Evolutionary conservation across 2,113 vertebrate genomes (phyloP).

Genomic region (Prunella fulvescens): DNA sequence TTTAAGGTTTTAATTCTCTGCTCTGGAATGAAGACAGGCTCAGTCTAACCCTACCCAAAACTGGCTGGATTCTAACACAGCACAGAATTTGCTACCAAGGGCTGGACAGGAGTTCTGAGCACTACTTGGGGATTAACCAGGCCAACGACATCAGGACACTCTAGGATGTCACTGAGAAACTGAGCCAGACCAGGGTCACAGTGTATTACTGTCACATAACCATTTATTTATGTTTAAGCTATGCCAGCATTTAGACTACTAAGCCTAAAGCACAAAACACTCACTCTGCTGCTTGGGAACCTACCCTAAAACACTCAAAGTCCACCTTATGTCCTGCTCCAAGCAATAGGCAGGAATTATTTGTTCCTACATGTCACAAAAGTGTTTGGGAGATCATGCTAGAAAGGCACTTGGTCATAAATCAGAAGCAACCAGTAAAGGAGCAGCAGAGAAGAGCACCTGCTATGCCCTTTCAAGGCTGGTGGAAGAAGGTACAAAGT

Average conservation of each 20-base stretch:
- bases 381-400: not conserved
- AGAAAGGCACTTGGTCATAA: not conserved
- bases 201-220: not conserved
- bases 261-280: not conserved
- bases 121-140: not conserved
- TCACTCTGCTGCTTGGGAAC: not conserved
- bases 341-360: not conserved
- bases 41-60: not conserved
- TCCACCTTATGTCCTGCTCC: not conserved
- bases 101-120: not conserved
- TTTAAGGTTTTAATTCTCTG: not conserved
- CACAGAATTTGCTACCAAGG: not conserved
- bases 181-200: not conserved
- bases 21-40: not conserved
- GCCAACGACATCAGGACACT: not conserved
- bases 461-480: not conserved
- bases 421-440: not conserved
- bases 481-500: not conserved
- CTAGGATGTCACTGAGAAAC: not conserved
- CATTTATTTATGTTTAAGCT: constrained; percentile 7
- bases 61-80: not conserved
- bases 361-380: not conserved
- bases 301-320: not conserved
- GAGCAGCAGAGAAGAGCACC: not conserved
- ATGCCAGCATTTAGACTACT: not conserved